Conservation (phyloP, 2,888 invertebrate species). For the Pomacea canaliculata region DNA sequence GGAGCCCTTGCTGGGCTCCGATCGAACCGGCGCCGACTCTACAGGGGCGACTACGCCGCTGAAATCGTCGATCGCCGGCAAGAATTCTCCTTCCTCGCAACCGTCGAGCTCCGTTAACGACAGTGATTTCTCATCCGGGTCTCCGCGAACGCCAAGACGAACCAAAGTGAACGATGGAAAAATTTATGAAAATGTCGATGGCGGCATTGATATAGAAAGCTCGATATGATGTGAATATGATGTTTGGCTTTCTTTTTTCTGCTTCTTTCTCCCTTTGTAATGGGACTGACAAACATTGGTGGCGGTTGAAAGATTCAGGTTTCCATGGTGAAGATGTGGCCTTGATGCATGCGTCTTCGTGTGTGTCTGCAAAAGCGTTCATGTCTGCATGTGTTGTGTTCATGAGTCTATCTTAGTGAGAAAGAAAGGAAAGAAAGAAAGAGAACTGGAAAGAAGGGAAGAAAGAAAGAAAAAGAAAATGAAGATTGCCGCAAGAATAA, state of each 20-base stretch:
- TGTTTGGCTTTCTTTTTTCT: not conserved
- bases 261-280: not conserved
- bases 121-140: not conserved
- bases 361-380: constrained; percentile 5
- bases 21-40: constrained; percentile 18
- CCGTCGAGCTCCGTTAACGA: constrained; percentile 15
- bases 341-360: constrained; percentile 3
- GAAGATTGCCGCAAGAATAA: too few relatives aligned
- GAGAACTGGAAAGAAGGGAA: not conserved
- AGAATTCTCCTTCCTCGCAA: constrained; percentile 1
- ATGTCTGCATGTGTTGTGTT: not conserved
- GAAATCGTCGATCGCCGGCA: not conserved
- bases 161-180: constrained; percentile 53
- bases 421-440: not conserved
- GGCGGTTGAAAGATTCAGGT: too few relatives aligned
- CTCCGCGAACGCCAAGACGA: constrained; percentile 22
- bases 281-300: too few relatives aligned
- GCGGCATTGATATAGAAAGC: constrained; percentile 37
- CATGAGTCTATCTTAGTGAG: not conserved
- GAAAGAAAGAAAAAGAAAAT: not conserved
- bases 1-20: not conserved
- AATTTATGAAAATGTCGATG: constrained; percentile 56
- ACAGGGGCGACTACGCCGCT: constrained; percentile 7
- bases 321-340: constrained; percentile 1
- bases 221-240: constrained; percentile 22